A percentile compares a stretch with the other conserved stretches of the same genome.
Evolutionary conservation across 1,140 invertebrate genomes (phyloP).

Genomic region (Zaprionus nigranus): DNA sequence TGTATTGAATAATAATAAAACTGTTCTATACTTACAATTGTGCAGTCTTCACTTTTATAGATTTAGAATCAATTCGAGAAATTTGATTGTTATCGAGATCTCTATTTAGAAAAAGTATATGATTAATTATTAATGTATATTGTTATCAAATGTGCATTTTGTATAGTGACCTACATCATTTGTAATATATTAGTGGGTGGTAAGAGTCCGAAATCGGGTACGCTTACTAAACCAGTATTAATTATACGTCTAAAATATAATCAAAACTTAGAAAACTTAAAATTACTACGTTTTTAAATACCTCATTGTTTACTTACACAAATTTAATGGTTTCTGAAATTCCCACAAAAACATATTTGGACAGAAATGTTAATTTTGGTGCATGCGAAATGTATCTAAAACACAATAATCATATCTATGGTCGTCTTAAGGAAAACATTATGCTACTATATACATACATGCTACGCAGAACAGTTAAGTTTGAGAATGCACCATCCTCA

Average conservation of each 20-base stretch:
- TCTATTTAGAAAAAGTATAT: conserved; percentile 64
- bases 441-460: conserved; percentile 83
- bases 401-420: background rate
- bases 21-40: conserved; percentile 86
- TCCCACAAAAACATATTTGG: conserved; percentile 83
- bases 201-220: conserved; percentile 85
- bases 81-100: conserved; percentile 87
- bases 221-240: conserved; percentile 85
- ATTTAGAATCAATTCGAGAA: conserved; percentile 84
- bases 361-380: conserved; percentile 85
- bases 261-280: background rate
- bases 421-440: background rate
- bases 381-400: conserved; percentile 86
- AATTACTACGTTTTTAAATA: background rate
- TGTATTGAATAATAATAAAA: background rate
- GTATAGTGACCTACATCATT: conserved; percentile 86
- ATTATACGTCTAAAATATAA: conserved; percentile 85
- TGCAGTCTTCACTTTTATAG: conserved; percentile 86
- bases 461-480: conserved; percentile 84
- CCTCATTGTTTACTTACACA: conserved; percentile 79
- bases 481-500: conserved; percentile 84
- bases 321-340: conserved; percentile 85
- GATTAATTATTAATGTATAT: background rate
- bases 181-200: conserved; percentile 85
- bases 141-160: background rate